phyloP scores from a whole-genome alignment of 2,888 invertebrate species.

The Hemithea aestivaria region DNA sequence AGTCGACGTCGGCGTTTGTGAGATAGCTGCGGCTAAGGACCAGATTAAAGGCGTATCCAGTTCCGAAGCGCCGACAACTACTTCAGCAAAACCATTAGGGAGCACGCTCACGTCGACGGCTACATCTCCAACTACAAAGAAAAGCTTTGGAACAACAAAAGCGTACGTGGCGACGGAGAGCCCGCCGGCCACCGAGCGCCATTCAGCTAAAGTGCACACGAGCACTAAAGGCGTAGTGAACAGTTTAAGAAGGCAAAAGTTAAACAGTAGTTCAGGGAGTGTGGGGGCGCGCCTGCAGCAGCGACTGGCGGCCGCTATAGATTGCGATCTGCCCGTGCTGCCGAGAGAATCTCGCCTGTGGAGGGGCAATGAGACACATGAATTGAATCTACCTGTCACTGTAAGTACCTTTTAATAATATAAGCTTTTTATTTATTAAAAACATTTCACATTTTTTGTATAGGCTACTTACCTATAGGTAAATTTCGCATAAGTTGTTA shows the following conservation, averaged over 20 bases:
- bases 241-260: constrained; percentile 68
- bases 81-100: constrained; percentile 50
- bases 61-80: constrained; percentile 40
- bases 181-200: constrained; percentile 47
- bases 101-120: constrained; percentile 49
- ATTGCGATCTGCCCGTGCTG: constrained; percentile 82
- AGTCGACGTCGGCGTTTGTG: constrained; percentile 45
- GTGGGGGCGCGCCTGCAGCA: constrained; percentile 73
- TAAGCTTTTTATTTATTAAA: too few relatives aligned
- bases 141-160: constrained; percentile 61
- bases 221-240: constrained; percentile 60
- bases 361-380: constrained; percentile 86
- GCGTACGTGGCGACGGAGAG: constrained; percentile 49
- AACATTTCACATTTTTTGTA: too few relatives aligned
- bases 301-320: constrained; percentile 80
- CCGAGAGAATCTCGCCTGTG: constrained; percentile 83
- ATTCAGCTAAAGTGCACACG: constrained; percentile 55
- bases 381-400: constrained; percentile 82
- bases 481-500: too few relatives aligned
- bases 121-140: constrained; percentile 58
- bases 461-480: too few relatives aligned
- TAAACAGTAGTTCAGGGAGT: constrained; percentile 60
- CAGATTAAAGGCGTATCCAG: constrained; percentile 50
- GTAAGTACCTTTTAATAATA: constrained; percentile 73
- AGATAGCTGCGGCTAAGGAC: constrained; percentile 42